Percentiles rank a stretch among this genome's conserved stretches.
These are phyloP conservation scores for Hemistola chrysoprasaria DNA, from an alignment of 2,888 invertebrate species.

Conservation along the genomic window DNA sequence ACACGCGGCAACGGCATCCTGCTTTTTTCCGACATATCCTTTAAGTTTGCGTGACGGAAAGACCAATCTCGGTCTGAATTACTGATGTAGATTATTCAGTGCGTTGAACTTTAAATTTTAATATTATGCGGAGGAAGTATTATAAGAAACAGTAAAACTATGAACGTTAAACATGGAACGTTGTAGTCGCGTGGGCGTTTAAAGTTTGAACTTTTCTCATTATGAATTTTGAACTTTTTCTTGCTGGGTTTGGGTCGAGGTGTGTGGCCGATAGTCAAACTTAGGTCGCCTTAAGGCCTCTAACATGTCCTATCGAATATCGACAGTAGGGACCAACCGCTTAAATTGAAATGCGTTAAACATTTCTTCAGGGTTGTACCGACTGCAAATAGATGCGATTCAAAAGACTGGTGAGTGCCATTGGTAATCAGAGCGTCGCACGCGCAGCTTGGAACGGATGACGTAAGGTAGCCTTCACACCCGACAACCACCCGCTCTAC, in stretches of 20 bases:
- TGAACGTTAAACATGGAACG: too few species aligned
- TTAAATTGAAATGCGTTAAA: not conserved
- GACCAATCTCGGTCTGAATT: not conserved
- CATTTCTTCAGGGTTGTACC: constrained; percentile 1
- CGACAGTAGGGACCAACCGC: too few species aligned
- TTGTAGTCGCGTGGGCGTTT: too few species aligned
- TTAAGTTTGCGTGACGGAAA: constrained; percentile 4
- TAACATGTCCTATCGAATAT: too few species aligned
- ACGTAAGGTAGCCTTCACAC: constrained; percentile 73
- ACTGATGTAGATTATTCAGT: not conserved
- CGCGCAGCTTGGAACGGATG: constrained; percentile 65
- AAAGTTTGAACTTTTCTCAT: too few species aligned
- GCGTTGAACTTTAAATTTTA: not conserved
- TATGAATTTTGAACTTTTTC: too few species aligned
- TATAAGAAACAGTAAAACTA: not conserved
- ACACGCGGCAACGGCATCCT: constrained; percentile 5
- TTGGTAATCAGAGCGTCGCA: constrained; percentile 70
- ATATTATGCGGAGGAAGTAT: not conserved
- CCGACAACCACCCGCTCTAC: constrained; percentile 32
- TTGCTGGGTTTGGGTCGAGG: too few species aligned
- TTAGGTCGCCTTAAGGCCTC: too few species aligned
- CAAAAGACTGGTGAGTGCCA: constrained; percentile 36
- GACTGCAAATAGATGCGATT: constrained; percentile 14
- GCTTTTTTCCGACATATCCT: constrained; percentile 1
- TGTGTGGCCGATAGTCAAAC: too few species aligned